These are phyloP conservation scores for Pseudoatta argentina DNA, from an alignment of 1,140 invertebrate genomes.

Conservation along the genomic window DNA sequence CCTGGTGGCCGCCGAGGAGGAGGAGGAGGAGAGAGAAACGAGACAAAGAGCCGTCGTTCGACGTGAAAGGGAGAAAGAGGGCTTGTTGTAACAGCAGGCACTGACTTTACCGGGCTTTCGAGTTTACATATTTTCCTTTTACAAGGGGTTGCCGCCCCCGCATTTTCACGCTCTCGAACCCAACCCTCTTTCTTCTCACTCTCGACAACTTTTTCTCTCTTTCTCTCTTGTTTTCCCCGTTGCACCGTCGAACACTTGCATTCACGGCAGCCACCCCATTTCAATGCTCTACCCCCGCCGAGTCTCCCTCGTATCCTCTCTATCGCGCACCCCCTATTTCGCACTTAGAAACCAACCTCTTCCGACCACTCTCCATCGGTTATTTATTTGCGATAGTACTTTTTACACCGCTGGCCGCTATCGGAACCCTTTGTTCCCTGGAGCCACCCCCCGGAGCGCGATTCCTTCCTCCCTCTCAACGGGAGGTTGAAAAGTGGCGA, in stretches of 20 bases:
- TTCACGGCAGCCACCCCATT: constrained; percentile 63
- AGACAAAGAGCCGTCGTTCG: constrained; percentile 64
- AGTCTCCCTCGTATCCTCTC: constrained; percentile 15
- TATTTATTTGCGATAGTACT: constrained; percentile 77
- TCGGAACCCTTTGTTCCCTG: constrained; percentile 66
- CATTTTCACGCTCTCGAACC: constrained; percentile 73
- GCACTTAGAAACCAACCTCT: constrained; percentile 55
- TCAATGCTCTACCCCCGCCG: constrained; percentile 39
- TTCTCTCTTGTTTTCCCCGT: neutral
- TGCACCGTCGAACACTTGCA: constrained; percentile 65
- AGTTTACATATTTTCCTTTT: constrained; percentile 77
- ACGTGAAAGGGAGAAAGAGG: constrained; percentile 62
- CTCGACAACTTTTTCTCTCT: neutral
- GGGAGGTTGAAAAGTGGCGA: constrained; percentile 22
- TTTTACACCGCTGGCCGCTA: constrained; percentile 64
- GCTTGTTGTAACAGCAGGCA: constrained; percentile 75
- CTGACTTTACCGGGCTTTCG: constrained; percentile 75
- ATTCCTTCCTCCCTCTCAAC: neutral
- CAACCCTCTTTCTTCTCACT: constrained; percentile 24
- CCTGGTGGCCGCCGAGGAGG: neutral
- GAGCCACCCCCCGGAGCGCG: neutral
- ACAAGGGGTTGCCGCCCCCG: constrained; percentile 73
- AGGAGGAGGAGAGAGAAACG: constrained; percentile 43
- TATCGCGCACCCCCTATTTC: constrained; percentile 40
- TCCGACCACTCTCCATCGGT: constrained; percentile 67